Base-by-base conservation (phyloP, 2,797 vertebrate species). In the Muscicapa comitata region DNA sequence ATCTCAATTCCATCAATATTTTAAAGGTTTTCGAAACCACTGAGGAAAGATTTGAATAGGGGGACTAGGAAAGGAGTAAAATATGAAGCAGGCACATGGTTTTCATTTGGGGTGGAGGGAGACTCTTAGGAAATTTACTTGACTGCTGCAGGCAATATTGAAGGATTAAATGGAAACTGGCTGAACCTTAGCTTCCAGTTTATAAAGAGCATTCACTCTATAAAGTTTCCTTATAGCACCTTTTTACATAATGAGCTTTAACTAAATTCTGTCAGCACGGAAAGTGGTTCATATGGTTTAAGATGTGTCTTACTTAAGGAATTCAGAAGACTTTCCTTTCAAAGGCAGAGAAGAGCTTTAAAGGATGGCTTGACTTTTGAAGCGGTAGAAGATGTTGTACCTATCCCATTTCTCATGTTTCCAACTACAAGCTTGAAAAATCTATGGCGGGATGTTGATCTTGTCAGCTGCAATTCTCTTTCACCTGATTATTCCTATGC, bases 101-200 rank as follows among this genome's bases (percentile, higher is more conserved):
- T 98, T 97, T 96, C 85, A 98, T 98, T 98, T 95, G 79, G 50
- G 86, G 88, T 62, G 59, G 74, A 81, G 53, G 40, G 66, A 94
- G 86, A 65, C 78, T 84, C 63, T 95, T 96, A 95, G 33, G 79
- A 97, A 95, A 94, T 95, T 45, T 76, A 96, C 94, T 98, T 93
- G 88, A 88, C 67, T 94, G 96, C 97, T 97, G 81, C 94, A 96
- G 97, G 98, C 97, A 94, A 96, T 90, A 95, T 70, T 82, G 88
- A 71, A 95, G 97, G 87, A 96, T 96, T 97, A 97, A 96, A 96
- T 95, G 95, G 94, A 97, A 98, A 97, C 95, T 96, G 90, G 94
- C 94, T 95, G 96, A 96, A 95, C 92, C 71, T 73, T 45, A 87
- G 88, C 72, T 86, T 91, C 93, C 53, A 85, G 95, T 93, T 95